A percentile compares a stretch with the other conserved stretches of the same genome.
Conservation (phyloP, 2,113 vertebrate genomes). For the Dicaeum eximium region DNA sequence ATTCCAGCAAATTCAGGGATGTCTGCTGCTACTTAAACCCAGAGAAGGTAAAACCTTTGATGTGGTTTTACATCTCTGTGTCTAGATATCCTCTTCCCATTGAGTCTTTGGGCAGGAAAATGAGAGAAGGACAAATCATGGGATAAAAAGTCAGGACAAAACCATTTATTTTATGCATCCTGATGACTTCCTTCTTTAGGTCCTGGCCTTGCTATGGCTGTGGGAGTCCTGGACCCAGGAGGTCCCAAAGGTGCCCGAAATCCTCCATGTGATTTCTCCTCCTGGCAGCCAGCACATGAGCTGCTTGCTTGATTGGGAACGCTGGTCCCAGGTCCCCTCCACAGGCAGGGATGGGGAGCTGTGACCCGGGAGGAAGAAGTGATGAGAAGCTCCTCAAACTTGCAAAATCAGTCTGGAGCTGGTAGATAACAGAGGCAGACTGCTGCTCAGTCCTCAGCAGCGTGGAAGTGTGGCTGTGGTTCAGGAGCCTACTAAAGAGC, state of each 20-base stretch:
- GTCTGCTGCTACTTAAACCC: background rate
- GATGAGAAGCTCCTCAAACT: background rate
- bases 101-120: background rate
- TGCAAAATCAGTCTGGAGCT: background rate
- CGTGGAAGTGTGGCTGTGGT: background rate
- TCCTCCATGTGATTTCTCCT: background rate
- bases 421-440: background rate
- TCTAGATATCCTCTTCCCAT: background rate
- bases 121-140: background rate
- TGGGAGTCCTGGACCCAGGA: background rate
- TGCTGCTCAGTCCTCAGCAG: background rate
- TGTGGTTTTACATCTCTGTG: background rate
- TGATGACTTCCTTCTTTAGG: background rate
- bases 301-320: accelerated
- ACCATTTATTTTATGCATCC: background rate
- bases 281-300: background rate
- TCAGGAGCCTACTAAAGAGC: background rate
- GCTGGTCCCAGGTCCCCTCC: accelerated
- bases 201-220: background rate
- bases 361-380: background rate
- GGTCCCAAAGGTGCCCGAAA: background rate
- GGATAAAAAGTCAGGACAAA: background rate
- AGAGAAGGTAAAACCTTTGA: background rate
- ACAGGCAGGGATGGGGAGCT: background rate
- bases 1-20: background rate